Percentiles rank a stretch among this genome's conserved stretches.
These are phyloP conservation scores for Exocentrus adspersus DNA, from an alignment of 2,888 invertebrate species.

Conservation along the genomic window DNA sequence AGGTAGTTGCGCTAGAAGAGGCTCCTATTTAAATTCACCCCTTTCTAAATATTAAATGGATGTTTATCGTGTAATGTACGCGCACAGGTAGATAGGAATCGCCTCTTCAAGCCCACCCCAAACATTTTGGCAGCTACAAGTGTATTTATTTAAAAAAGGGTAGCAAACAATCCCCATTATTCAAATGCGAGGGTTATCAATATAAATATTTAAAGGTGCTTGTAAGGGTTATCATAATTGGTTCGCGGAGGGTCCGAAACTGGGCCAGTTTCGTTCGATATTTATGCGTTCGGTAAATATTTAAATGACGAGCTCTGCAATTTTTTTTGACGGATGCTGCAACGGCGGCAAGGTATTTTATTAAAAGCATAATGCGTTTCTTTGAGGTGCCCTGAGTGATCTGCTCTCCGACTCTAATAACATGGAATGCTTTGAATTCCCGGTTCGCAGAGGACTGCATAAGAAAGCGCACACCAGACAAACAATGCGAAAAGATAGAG, in stretches of 20 bases:
- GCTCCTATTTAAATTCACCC: slow-evolving; percentile 53
- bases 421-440: slow-evolving; percentile 50
- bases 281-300: no score
- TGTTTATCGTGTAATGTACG: slow-evolving; percentile 36
- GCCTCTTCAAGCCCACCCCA: background rate
- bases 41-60: slow-evolving; percentile 45
- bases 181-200: background rate
- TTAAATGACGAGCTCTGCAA: no score
- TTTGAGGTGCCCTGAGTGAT: slow-evolving; percentile 46
- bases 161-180: background rate
- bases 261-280: no score
- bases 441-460: slow-evolving; percentile 56
- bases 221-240: no score
- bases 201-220: background rate
- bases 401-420: slow-evolving; percentile 42
- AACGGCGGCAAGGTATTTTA: slow-evolving; percentile 32
- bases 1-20: no score
- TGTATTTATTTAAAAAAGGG: slow-evolving; percentile 23
- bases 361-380: slow-evolving; percentile 45
- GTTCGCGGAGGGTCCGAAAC: no score
- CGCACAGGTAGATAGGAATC: slow-evolving; percentile 8
- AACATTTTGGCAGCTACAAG: background rate
- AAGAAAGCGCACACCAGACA: slow-evolving; percentile 61
- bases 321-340: no score
- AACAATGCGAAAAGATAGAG: slow-evolving; percentile 60